Base-by-base conservation (phyloP, 2,797 vertebrate species). In the Lacerta bilineata region DNA sequence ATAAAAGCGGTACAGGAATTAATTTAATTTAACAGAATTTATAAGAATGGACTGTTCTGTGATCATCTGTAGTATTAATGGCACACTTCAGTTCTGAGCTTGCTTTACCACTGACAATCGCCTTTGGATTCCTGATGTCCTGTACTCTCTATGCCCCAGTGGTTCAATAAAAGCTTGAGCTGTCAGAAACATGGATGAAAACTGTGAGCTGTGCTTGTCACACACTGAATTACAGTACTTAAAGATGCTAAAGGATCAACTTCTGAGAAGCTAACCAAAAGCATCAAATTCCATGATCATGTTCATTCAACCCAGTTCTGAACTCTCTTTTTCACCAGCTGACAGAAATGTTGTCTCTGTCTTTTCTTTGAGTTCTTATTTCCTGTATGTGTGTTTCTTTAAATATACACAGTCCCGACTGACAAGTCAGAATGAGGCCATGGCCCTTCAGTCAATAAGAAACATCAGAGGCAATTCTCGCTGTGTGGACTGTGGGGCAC, bases 401-500 rank as follows among this genome's bases (percentile, higher is more conserved):
- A 0, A 2, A 36, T 90, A 68, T 77, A 1, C 1, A 0, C 96
- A 99, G 99, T 99, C 99, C 7, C 98, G 98, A 79, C 97, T 99
- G 95, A 98, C 98, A 1, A 99, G 98, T 91, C 99, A 99, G 96
- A 98, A 98, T 0, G 98, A 99, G 95, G 98, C 98, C 93, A 96
- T 99, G 96, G 99, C 98, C 2, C 97, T 99, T 89, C 99, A 99
- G 97, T 98, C 98, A 1, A 98, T 99, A 91, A 95, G 98, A 71
- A 98, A 96, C 91, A 97, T 98, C 93, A 94, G 98, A 50, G 99
- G 99, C 89, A 99, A 99, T 85, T 96, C 97, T 0, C 98, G 98
- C 95, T 99, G 99, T 2, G 98, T 98, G 91, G 99, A 99, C 97
- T 99, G 99, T 9, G 98, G 98, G 41, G 95, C 98, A 39, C 98